These are phyloP conservation scores for Cromileptes altivelis DNA, from an alignment of 2,113 vertebrate genomes.

Conservation along the genomic window DNA sequence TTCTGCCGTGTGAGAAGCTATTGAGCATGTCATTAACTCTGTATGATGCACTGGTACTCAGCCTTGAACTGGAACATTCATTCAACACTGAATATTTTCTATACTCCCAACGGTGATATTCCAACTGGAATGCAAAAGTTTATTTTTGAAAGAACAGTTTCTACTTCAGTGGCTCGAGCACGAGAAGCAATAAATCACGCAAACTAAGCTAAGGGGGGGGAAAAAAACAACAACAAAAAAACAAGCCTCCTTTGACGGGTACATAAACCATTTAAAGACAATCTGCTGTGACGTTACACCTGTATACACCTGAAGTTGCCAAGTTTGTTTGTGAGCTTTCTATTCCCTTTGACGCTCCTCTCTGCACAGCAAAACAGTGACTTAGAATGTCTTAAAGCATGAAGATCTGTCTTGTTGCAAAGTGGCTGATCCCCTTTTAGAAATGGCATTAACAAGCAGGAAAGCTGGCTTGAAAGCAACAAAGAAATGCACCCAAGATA, in stretches of 20 bases:
- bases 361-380: conserved; percentile 3
- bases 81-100: conserved; percentile 48
- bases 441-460: conserved; percentile 9
- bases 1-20: neutral
- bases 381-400: conserved; percentile 12
- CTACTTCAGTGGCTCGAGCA: conserved; percentile 20
- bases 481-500: neutral
- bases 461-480: neutral
- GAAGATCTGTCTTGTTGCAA: neutral
- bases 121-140: conserved; percentile 43
- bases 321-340: conserved; percentile 21
- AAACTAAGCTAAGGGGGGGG: neutral
- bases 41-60: conserved; percentile 10
- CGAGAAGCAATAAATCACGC: conserved; percentile 60
- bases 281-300: conserved; percentile 47
- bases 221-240: too few species aligned
- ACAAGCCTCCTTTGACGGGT: neutral
- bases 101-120: neutral
- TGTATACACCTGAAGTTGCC: conserved; percentile 21
- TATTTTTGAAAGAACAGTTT: conserved; percentile 64
- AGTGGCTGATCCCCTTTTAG: neutral
- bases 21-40: neutral
- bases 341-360: neutral
- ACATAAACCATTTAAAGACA: conserved; percentile 29
- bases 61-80: conserved; percentile 36